Evolutionary conservation across 2,113 vertebrate genomes (phyloP).

Genomic region (Chaetorhynchus papuensis): DNA sequence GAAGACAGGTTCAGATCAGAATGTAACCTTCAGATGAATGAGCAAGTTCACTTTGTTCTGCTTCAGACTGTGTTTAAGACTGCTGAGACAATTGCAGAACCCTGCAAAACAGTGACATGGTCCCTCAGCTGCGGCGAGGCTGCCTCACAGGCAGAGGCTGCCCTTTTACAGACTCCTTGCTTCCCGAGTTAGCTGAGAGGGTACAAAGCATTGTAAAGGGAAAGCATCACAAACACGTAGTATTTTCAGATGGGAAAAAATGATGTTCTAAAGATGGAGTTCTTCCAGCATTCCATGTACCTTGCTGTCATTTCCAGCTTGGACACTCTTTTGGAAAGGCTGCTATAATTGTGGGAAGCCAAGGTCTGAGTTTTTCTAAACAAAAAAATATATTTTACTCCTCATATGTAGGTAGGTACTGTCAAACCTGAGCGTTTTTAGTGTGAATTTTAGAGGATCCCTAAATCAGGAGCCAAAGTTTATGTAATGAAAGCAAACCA

Average conservation of each 20-base stretch:
- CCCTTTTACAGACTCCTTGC: neutral
- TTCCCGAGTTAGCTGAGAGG: neutral
- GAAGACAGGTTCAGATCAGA: neutral
- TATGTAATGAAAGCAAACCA: neutral
- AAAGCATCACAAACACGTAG: neutral
- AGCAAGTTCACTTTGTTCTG: neutral
- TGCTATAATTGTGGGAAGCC: neutral
- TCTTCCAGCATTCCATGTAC: neutral
- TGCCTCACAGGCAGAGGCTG: neutral
- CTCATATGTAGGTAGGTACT: rapidly evolving
- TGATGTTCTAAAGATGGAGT: neutral
- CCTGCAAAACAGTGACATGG: neutral
- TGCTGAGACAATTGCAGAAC: neutral
- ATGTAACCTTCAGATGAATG: neutral
- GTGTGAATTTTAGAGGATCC: neutral
- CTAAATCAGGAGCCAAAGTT: neutral
- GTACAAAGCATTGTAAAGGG: neutral
- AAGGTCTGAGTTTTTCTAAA: neutral
- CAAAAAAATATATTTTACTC: neutral
- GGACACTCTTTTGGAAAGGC: neutral
- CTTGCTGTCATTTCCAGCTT: neutral
- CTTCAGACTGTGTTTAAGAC: neutral
- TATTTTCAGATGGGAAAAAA: neutral
- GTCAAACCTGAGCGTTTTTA: neutral
- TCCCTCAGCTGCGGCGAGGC: neutral